These are phyloP conservation scores for Limnothrissa miodon DNA, from an alignment of 2,113 vertebrate species.

Conservation along the genomic window DNA sequence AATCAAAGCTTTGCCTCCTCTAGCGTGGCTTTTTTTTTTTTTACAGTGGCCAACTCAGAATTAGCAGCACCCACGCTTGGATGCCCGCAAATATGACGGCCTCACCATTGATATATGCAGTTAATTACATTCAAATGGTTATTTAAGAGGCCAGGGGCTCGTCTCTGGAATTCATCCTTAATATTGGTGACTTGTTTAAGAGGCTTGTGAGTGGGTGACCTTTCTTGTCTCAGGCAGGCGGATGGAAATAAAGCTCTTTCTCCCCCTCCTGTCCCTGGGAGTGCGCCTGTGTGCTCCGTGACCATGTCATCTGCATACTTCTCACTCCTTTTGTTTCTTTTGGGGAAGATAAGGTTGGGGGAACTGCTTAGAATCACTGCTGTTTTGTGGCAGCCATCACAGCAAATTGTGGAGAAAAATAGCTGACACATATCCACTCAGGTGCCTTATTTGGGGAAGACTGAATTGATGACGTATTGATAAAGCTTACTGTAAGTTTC, in stretches of 20 bases:
- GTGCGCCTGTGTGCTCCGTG: background rate
- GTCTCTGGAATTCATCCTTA: slow-evolving; percentile 53
- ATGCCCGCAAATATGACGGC: slow-evolving; percentile 68
- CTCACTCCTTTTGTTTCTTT: background rate
- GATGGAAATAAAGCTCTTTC: slow-evolving; percentile 4
- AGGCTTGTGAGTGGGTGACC: slow-evolving; percentile 30
- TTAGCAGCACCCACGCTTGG: slow-evolving; percentile 64
- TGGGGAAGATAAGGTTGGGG: background rate
- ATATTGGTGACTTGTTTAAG: slow-evolving; percentile 41
- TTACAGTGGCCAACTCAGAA: slow-evolving; percentile 71
- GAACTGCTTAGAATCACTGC: background rate
- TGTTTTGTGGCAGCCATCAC: background rate
- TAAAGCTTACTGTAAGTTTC: background rate
- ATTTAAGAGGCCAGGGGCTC: slow-evolving; percentile 50
- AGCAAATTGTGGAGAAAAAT: background rate
- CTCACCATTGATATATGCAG: slow-evolving; percentile 69
- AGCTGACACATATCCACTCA: background rate
- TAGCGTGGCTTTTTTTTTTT: slow-evolving; percentile 71
- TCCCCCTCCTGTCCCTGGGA: background rate
- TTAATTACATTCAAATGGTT: slow-evolving; percentile 68
- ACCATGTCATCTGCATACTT: background rate
- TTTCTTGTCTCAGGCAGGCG: slow-evolving; percentile 6
- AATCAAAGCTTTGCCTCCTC: slow-evolving; percentile 74
- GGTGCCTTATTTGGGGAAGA: background rate
- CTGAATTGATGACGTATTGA: background rate